phyloP scores from a whole-genome alignment of 2,888 invertebrate species.

The Syrista parreyssii region DNA sequence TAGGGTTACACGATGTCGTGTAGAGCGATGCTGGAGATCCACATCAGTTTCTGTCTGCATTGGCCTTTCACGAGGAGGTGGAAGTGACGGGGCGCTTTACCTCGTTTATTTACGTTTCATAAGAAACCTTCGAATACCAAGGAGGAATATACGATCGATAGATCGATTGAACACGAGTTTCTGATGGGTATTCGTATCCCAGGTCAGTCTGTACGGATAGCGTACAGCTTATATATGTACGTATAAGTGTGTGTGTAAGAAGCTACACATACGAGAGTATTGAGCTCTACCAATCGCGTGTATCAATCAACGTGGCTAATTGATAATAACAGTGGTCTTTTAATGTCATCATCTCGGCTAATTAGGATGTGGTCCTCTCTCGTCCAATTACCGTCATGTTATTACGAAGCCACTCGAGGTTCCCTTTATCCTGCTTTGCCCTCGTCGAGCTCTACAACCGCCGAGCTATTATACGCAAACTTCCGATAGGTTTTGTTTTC shows the following conservation, averaged over 20 bases:
- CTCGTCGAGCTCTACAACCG: slow-evolving; percentile 24
- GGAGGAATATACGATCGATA: neutral
- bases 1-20: neutral
- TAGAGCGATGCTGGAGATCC: neutral
- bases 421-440: slow-evolving; percentile 41
- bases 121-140: neutral
- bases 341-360: slow-evolving; percentile 52
- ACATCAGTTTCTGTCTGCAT: neutral
- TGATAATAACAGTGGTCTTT: slow-evolving; percentile 58
- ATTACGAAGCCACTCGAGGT: slow-evolving; percentile 52
- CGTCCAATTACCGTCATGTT: slow-evolving; percentile 55
- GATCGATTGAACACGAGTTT: neutral
- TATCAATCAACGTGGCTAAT: slow-evolving; percentile 54
- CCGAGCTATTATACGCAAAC: slow-evolving; percentile 19
- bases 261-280: neutral
- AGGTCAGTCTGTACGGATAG: neutral
- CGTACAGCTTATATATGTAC: neutral
- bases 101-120: neutral
- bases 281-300: slow-evolving; percentile 15
- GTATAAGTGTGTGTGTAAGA: neutral
- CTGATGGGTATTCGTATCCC: neutral
- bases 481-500: slow-evolving; percentile 22
- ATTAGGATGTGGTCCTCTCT: slow-evolving; percentile 56
- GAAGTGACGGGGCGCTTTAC: neutral
- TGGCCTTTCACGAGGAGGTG: neutral